Evolutionary conservation across 2,797 vertebrate species (phyloP).

Genomic region (Adelosebastes latens): DNA sequence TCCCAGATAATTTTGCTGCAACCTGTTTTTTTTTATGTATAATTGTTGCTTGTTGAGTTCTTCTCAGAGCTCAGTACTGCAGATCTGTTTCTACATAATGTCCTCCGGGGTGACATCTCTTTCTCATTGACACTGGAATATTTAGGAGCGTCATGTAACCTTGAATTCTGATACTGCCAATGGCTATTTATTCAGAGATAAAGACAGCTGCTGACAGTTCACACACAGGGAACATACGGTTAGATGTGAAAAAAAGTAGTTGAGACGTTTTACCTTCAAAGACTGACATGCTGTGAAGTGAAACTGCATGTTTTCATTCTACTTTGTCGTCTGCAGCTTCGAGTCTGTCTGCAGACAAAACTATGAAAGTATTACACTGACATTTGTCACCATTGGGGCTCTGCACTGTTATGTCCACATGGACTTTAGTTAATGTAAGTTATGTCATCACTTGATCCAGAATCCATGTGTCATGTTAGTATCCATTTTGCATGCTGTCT

Average conservation of each 20-base stretch:
- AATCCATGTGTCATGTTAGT: conserved; percentile 56
- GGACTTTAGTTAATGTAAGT: conserved; percentile 55
- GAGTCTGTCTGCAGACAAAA: conserved; percentile 45
- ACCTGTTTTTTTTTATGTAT: conserved; percentile 17
- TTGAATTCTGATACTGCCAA: conserved; percentile 47
- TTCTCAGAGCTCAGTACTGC: conserved; percentile 43
- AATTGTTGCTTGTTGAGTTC: conserved; percentile 44
- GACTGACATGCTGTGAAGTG: conserved; percentile 48
- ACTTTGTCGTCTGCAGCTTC: conserved; percentile 28
- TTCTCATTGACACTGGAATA: conserved; percentile 78
- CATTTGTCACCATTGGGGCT: conserved; percentile 64
- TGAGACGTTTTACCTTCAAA: conserved; percentile 20
- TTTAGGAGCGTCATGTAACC: conserved; percentile 44
- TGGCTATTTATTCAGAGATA: conserved; percentile 46
- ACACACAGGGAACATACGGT: conserved; percentile 7
- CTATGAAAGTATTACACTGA: conserved; percentile 70
- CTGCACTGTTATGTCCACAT: conserved; percentile 68
- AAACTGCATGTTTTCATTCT: conserved; percentile 62
- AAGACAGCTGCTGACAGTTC: conserved; percentile 32
- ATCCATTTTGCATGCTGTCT: conserved; percentile 70
- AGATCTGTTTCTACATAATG: conserved; percentile 30
- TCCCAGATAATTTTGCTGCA: conserved; percentile 61
- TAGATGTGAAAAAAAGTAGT: conserved; percentile 46
- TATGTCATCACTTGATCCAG: conserved; percentile 47
- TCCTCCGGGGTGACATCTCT: conserved; percentile 46